phyloP scores from a whole-genome alignment of 1,140 invertebrate species.

The Oncopeltus fasciatus region DNA sequence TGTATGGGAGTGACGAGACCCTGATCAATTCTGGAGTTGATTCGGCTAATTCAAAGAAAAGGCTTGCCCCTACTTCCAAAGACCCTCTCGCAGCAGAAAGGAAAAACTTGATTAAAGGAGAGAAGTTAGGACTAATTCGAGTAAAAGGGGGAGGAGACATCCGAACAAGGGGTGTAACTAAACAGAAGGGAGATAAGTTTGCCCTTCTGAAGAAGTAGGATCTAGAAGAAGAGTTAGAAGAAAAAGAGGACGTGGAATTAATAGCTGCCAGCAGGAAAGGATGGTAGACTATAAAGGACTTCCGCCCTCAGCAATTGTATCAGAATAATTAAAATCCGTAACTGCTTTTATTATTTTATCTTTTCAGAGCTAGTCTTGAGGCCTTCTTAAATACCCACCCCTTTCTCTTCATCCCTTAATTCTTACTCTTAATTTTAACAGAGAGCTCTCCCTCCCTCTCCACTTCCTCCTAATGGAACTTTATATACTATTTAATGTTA shows the following conservation, averaged over 20 bases:
- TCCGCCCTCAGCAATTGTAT: background rate
- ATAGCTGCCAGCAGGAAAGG: background rate
- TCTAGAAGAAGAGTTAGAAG: background rate
- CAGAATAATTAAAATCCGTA: constrained; percentile 8
- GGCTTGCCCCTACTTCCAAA: background rate
- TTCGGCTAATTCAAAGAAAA: background rate
- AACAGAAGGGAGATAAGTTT: background rate
- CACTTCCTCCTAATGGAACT: background rate
- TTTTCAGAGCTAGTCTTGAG: background rate
- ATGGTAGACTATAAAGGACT: background rate
- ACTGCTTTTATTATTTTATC: constrained; percentile 10
- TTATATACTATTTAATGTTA: constrained; percentile 6
- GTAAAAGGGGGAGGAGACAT: background rate
- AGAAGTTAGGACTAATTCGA: background rate
- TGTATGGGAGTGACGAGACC: no score
- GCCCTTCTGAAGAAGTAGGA: background rate
- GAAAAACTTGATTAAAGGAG: background rate
- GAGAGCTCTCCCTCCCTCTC: background rate
- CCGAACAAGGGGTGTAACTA: background rate
- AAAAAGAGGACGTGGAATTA: constrained; percentile 4
- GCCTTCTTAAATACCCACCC: background rate
- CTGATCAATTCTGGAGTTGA: no score
- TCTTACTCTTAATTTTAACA: background rate
- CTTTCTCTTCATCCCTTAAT: background rate
- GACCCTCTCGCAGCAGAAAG: background rate